Conservation (phyloP, 2,797 vertebrate species). For the Enteromius thamalakanensis region DNA sequence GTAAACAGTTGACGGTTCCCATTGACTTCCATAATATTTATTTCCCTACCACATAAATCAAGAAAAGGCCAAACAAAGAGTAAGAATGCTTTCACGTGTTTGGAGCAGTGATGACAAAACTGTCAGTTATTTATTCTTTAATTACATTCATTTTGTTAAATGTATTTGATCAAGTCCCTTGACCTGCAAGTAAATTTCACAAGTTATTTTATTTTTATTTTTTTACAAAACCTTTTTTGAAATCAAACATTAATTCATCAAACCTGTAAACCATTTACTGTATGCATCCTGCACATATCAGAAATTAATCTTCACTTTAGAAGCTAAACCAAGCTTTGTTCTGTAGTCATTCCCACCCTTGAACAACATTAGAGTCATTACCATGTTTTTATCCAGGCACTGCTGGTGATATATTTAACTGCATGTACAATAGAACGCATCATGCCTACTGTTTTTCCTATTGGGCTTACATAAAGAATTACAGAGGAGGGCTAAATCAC, state of each 20-base stretch:
- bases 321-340: neutral
- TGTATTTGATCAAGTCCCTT: neutral
- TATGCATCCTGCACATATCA: neutral
- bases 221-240: neutral
- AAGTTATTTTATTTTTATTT: too few relatives aligned
- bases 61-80: too few relatives aligned
- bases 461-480: constrained; percentile 18
- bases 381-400: neutral
- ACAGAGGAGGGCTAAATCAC: neutral
- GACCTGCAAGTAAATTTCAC: neutral
- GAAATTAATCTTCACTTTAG: neutral
- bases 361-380: neutral
- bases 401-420: constrained; percentile 47
- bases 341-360: constrained; percentile 2
- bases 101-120: too few relatives aligned
- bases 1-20: neutral
- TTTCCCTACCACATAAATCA: too few relatives aligned
- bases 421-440: constrained; percentile 18
- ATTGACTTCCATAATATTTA: neutral
- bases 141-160: neutral
- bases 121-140: neutral
- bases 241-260: neutral
- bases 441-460: constrained; percentile 29
- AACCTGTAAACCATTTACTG: neutral
- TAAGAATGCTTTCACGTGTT: too few relatives aligned